phyloP scores from a whole-genome alignment of 2,888 invertebrate genomes.

The Ornithoptera priamus region DNA sequence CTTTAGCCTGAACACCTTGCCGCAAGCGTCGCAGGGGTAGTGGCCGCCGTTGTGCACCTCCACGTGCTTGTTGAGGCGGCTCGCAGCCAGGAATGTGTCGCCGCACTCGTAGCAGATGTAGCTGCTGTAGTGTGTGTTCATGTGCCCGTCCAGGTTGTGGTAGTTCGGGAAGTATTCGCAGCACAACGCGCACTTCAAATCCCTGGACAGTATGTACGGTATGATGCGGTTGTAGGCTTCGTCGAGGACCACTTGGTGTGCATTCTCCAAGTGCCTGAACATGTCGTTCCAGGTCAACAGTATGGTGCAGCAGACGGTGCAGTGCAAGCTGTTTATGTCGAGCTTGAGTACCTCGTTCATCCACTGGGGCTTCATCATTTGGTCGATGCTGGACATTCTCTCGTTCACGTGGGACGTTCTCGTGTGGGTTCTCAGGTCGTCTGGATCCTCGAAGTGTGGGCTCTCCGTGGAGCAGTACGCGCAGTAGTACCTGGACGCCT shows the following conservation, averaged over 20 bases:
- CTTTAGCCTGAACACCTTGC: conserved; percentile 62
- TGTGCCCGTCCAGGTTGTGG: conserved; percentile 57
- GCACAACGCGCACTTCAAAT: conserved; percentile 52
- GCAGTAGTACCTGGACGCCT: conserved; percentile 46
- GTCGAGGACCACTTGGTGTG: conserved; percentile 45
- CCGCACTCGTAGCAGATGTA: conserved; percentile 66
- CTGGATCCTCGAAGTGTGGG: conserved; percentile 44
- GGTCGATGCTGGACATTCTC: conserved; percentile 42
- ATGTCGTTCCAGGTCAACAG: conserved; percentile 51
- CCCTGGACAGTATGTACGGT: conserved; percentile 55
- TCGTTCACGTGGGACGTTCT: conserved; percentile 42
- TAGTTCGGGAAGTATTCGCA: conserved; percentile 42
- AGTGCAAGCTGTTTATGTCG: conserved; percentile 50
- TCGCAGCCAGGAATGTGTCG: conserved; percentile 47
- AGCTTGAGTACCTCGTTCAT: conserved; percentile 56
- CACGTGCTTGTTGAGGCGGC: conserved; percentile 54
- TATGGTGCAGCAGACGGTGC: conserved; percentile 44
- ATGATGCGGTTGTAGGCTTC: conserved; percentile 52
- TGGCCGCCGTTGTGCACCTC: conserved; percentile 63
- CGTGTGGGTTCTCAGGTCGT: conserved; percentile 50
- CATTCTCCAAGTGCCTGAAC: conserved; percentile 50
- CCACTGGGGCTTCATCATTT: conserved; percentile 50
- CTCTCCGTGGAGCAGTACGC: conserved; percentile 50
- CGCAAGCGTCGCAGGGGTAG: conserved; percentile 64
- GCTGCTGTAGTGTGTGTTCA: conserved; percentile 68